phyloP scores from a whole-genome alignment of 2,113 vertebrate genomes.

The Pituophis catenifer region DNA sequence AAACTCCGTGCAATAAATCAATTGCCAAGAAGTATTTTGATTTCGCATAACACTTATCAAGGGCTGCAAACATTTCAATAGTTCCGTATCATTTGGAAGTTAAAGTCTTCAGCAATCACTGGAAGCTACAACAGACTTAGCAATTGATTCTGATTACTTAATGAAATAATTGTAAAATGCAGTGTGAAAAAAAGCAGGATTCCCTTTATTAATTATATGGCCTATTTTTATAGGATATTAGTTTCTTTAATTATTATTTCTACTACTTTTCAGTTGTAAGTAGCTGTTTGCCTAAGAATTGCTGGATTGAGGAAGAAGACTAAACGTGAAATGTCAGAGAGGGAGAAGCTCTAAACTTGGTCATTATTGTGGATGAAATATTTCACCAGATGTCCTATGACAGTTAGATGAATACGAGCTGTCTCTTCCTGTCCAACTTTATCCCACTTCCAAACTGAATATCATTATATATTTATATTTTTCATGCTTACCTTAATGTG shows the following conservation, averaged over 20 bases:
- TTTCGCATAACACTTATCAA: not conserved
- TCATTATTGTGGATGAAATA: not conserved
- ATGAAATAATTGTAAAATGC: not conserved
- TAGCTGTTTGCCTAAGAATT: not conserved
- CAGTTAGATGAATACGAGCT: not conserved
- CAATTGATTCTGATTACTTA: not conserved
- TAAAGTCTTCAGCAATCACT: not conserved
- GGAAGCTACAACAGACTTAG: no score
- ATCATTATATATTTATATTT: not conserved
- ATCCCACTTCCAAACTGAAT: not conserved
- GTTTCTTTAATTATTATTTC: not conserved
- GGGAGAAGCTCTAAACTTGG: not conserved
- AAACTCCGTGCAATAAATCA: not conserved
- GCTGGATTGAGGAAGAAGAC: not conserved
- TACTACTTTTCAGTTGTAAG: not conserved
- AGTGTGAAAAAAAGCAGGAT: not conserved
- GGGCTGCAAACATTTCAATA: not conserved
- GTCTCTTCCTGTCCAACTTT: not conserved
- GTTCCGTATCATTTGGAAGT: not conserved
- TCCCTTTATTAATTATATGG: not conserved
- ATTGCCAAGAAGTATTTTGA: not conserved
- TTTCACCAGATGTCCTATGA: not conserved
- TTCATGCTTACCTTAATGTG: conserved; percentile 84
- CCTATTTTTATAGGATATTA: not conserved
- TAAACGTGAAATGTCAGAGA: not conserved